Percentiles rank a stretch among this genome's conserved stretches.
phyloP scores from a whole-genome alignment of 2,113 vertebrate genomes.

The Grammatotria lemairii region DNA sequence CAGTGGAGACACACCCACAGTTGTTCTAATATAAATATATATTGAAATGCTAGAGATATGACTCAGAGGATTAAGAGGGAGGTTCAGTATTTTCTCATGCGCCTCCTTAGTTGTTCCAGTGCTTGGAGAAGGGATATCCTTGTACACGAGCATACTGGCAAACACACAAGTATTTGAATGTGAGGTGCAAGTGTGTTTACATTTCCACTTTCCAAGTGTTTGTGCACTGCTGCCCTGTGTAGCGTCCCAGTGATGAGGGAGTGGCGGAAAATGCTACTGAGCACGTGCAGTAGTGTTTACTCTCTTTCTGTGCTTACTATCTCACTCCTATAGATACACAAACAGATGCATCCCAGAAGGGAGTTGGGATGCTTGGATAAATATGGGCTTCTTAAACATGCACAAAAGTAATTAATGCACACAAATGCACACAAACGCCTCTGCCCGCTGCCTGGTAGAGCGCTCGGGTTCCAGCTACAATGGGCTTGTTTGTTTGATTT shows the following conservation, averaged over 20 bases:
- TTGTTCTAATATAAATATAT: neutral
- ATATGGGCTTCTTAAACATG: neutral
- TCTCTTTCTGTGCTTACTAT: neutral
- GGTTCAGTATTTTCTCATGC: neutral
- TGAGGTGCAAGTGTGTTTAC: constrained; percentile 28
- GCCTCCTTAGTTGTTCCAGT: neutral
- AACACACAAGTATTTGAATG: neutral
- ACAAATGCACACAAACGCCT: neutral
- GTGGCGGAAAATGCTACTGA: neutral
- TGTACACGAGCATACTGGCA: neutral
- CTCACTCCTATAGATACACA: neutral
- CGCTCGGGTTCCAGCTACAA: neutral
- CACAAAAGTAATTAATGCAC: neutral
- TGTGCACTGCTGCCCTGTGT: neutral
- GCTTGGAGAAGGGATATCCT: constrained; percentile 5
- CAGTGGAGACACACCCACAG: neutral
- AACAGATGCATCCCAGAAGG: neutral
- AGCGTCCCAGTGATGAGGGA: neutral
- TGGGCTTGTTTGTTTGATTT: constrained; percentile 21
- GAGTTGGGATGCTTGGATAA: neutral
- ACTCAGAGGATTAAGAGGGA: neutral
- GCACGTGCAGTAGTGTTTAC: constrained; percentile 3
- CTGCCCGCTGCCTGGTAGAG: neutral
- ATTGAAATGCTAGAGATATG: neutral
- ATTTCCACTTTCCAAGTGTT: constrained; percentile 19